phyloP scores from a whole-genome alignment of 2,888 invertebrate species.

The Cephus sareptanus region DNA sequence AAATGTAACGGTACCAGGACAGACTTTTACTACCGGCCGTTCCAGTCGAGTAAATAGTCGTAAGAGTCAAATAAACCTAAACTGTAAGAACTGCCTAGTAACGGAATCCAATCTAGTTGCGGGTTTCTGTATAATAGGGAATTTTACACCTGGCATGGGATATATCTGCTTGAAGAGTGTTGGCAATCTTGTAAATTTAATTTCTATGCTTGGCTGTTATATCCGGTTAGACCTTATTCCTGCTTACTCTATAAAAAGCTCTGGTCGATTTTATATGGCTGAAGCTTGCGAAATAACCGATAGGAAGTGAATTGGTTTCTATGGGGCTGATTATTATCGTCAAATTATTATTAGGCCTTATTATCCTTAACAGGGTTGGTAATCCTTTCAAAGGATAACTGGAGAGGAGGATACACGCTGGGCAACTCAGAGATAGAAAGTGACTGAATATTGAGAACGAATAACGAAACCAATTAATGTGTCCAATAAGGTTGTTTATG shows the following conservation, averaged over 20 bases:
- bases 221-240: too few relatives aligned
- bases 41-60: not conserved
- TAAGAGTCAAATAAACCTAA: not conserved
- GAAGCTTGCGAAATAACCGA: not conserved
- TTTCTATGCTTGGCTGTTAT: too few relatives aligned
- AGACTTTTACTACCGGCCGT: not conserved
- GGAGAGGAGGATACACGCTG: not conserved
- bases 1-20: not conserved
- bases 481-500: not conserved
- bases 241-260: too few relatives aligned
- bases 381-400: not conserved
- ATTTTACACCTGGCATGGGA: not conserved
- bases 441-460: not conserved
- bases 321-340: not conserved
- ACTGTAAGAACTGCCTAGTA: not conserved
- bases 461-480: not conserved
- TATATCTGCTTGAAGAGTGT: too few relatives aligned
- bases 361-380: not conserved
- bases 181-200: too few relatives aligned
- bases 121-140: not conserved
- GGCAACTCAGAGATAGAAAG: not conserved
- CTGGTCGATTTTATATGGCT: not conserved
- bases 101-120: not conserved
- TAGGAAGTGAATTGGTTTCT: not conserved
- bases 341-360: not conserved